Evolutionary conservation across 2,113 vertebrate genomes (phyloP).

Genomic region (Merops nubicus): DNA sequence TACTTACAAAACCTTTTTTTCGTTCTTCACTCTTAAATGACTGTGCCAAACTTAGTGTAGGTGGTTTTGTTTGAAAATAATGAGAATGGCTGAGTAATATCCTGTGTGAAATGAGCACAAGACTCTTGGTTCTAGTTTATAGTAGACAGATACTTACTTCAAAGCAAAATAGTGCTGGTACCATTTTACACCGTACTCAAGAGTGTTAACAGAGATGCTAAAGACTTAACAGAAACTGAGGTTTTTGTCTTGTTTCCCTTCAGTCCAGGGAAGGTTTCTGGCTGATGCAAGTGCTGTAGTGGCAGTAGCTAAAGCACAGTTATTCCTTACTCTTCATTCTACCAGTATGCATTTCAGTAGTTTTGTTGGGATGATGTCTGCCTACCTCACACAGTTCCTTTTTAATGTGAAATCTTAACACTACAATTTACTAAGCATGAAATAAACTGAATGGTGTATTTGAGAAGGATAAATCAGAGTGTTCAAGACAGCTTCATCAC

Average conservation of each 20-base stretch:
- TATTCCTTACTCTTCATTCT: neutral
- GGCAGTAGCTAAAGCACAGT: neutral
- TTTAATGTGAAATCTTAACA: neutral
- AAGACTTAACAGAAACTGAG: neutral
- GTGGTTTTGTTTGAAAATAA: neutral
- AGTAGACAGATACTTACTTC: neutral
- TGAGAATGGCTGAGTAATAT: constrained; percentile 7
- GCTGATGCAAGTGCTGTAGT: neutral
- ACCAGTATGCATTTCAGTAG: neutral
- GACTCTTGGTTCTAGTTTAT: neutral
- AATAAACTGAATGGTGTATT: neutral
- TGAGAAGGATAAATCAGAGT: neutral
- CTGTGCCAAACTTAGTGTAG: neutral
- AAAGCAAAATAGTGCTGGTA: neutral
- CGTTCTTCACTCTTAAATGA: neutral
- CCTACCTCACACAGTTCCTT: neutral
- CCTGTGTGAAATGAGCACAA: neutral
- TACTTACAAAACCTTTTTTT: neutral
- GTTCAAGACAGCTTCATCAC: neutral
- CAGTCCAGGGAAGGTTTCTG: neutral
- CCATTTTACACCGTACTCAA: neutral
- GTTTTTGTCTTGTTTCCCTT: neutral
- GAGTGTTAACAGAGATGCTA: neutral
- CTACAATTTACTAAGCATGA: neutral
- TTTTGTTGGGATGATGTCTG: neutral